Conservation (phyloP, 2,113 vertebrate genomes). For the Apus apus region DNA sequence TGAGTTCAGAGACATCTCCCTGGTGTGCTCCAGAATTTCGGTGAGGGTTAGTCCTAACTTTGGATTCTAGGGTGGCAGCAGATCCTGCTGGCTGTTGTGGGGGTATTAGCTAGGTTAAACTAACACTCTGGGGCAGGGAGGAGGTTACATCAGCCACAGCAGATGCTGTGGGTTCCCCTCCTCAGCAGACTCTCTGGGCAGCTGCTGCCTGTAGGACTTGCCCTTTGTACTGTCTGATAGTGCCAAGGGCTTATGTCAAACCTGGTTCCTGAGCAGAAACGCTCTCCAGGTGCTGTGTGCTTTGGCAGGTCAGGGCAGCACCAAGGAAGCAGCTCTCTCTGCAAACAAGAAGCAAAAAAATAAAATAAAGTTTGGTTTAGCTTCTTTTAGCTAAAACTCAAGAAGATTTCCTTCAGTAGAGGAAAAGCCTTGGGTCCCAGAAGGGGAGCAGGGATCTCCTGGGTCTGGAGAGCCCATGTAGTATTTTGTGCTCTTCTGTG, state of each 20-base stretch:
- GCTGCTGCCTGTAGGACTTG: not conserved
- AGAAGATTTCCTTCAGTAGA: not conserved
- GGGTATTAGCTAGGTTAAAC: not conserved
- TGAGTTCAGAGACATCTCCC: not conserved
- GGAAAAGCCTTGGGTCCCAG: not conserved
- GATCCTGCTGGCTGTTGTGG: not conserved
- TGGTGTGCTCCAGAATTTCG: not conserved
- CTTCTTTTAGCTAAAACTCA: not conserved
- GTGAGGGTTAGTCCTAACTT: not conserved
- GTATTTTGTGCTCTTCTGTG: not conserved
- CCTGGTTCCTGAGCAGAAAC: not conserved
- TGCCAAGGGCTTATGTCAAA: rapidly evolving
- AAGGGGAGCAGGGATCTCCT: not conserved
- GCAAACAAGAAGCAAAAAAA: not conserved
- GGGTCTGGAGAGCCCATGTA: rapidly evolving
- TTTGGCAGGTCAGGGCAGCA: not conserved
- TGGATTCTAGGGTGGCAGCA: not conserved
- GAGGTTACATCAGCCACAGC: not conserved
- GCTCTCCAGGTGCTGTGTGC: not conserved
- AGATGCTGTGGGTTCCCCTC: not conserved
- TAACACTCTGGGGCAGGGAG: not conserved
- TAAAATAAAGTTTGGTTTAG: not conserved
- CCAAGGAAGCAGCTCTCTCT: not conserved
- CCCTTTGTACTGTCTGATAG: not conserved
- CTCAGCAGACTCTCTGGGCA: not conserved